Conservation (phyloP, 1,140 invertebrate genomes). For the Reticulitermes speratus region DNA sequence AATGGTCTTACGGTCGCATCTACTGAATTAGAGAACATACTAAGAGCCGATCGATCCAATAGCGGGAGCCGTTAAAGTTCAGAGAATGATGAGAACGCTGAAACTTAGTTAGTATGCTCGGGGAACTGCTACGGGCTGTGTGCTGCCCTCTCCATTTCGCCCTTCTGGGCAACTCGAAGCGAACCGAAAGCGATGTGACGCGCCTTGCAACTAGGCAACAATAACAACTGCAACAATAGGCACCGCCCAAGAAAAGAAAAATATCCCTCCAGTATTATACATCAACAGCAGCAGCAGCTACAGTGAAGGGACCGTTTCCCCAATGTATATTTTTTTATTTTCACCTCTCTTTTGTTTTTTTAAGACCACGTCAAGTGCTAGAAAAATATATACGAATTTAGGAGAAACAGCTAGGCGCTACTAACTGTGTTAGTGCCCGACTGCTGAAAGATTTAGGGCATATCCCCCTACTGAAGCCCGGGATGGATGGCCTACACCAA, state of each 20-base stretch:
- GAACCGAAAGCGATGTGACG: background rate
- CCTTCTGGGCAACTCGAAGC: background rate
- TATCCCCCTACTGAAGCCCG: background rate
- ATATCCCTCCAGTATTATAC: background rate
- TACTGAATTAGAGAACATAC: too few species aligned
- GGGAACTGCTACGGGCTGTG: background rate
- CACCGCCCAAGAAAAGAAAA: background rate
- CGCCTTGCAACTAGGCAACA: slow-evolving; percentile 16
- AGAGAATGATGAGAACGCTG: background rate
- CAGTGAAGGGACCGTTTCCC: background rate
- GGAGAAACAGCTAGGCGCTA: background rate
- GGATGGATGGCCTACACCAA: background rate
- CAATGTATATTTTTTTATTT: background rate
- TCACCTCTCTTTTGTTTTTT: background rate
- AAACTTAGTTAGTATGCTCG: background rate
- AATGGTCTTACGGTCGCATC: too few species aligned
- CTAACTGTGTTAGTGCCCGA: background rate
- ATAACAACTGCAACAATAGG: slow-evolving; percentile 15
- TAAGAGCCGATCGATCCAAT: background rate
- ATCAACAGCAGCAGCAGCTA: background rate
- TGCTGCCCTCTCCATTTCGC: background rate
- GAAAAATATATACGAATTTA: background rate
- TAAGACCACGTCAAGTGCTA: background rate
- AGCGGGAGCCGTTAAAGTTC: slow-evolving; percentile 3
- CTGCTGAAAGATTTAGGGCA: background rate